Evolutionary conservation across 2,888 invertebrate species (phyloP), one percentile per base, ranked within the genome.

Genomic region (Andrena marginata): DNA sequence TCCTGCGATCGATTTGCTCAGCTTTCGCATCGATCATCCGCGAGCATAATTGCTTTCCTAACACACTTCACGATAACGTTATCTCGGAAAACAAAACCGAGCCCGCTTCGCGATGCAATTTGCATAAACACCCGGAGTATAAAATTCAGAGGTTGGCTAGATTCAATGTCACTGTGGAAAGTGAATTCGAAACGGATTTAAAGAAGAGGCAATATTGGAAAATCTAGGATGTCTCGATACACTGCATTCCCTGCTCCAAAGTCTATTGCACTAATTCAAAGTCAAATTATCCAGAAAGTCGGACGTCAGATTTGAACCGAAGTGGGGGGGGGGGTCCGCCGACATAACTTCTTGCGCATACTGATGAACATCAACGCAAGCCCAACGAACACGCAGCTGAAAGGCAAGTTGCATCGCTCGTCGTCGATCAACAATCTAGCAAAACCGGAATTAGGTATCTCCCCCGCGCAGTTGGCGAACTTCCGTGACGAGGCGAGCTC

Each of bases 391-490:
- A 0, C 20, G 62, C n/a, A n/a, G 20, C 8, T 20, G 31, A 48
- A 16, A 42, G 42, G 42, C 70, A 20, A 71, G 60, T 62, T 49
- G 13, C 23, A 26, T 8, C 10, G 29, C 35, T 20, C 29, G 65
- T 31, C 13, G 29, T 49, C 5, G 33, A 33, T 68, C 68, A 8
- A 23, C 60, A 23, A 48, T 49, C 59, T 31, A 62, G 42, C 29
- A 20, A 23, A 71, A 62, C 70, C 70, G 70, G 70, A 71, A 63
- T 63, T 5, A 35, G 31, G 42, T 48, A 31, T 71, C 23, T 42
- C 2, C 60, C 1, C n/a, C 4, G 48, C 29, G n/a, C 5, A 4
- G 42, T 42, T 42, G 42, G 42, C 20, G 31, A 71, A 71, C 60
- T 60, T 49, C 70, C 60, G 42, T 60, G 10, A 26, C 48, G 60